Base-by-base conservation (phyloP, 2,113 vertebrate species). In the Eulemur macaco region DNA sequence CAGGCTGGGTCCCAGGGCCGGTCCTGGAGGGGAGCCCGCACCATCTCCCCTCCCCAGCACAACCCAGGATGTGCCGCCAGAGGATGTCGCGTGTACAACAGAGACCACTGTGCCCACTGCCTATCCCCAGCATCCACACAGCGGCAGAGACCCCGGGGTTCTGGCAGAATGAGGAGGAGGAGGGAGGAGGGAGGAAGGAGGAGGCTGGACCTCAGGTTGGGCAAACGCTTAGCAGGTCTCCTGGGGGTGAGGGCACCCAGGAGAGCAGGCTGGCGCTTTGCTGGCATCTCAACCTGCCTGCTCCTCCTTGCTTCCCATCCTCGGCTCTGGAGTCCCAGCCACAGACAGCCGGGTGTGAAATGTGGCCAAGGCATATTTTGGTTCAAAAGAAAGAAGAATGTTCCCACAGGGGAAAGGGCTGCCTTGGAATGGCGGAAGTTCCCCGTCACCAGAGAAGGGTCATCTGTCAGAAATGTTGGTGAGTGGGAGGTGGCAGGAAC, bases 331-430 rank as follows among this genome's bases (percentile, higher is more conserved):
- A 80, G 60, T n/a, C 37, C 50, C 11, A 31, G 39, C 39, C 86
- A 66, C 88, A 56, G 47, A 17, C 2, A 20, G 63, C 68, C 54
- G 34, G 93, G 66, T 14, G 8, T 8, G 27, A 42, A 68, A 54
- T 7, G 34, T 37, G 54, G 76, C 77, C 91, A 85, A 63, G 52
- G 47, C 34, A 8, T 71, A 69, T 69, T 83, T 63, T 7, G 45
- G 37, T 85, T 90, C 86, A 85, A 54, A 94, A 87, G 23, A 69
- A 86, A 84, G 37, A 60, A 89, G 58, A 82, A 47, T 91, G 47
- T 60, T 77, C 45, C 47, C 91, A 92, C 81, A 29, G 52, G 47
- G 42, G 25, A 69, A 64, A 83, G 15, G 66, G 34, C 56, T 92
- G 27, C 82, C 39, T 77, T 34, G 56, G 92, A 39, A 82, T 39